phyloP scores from a whole-genome alignment of 2,797 vertebrate genomes.

The Myotis pilosus region DNA sequence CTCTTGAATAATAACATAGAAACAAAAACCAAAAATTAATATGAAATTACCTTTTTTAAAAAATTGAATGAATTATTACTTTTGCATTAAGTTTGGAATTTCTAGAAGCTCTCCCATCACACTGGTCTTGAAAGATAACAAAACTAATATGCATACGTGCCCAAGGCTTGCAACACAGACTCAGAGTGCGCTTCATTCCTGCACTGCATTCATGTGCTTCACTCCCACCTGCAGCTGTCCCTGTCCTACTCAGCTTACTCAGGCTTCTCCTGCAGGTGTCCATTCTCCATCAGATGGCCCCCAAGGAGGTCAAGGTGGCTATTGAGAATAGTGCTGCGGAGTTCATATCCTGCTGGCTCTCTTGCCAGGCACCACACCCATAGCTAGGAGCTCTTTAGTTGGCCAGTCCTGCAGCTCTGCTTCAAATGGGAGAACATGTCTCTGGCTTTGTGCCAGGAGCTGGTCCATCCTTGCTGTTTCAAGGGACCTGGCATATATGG shows the following conservation, averaged over 20 bases:
- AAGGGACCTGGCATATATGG: too few species aligned
- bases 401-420: not conserved
- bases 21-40: not conserved
- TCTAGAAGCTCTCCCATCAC: not conserved
- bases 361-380: rapidly evolving
- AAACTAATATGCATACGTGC: rapidly evolving
- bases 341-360: rapidly evolving
- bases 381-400: too few species aligned
- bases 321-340: not conserved
- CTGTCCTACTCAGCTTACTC: not conserved
- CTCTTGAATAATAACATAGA: slow-evolving; percentile 51
- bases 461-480: too few species aligned
- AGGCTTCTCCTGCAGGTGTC: rapidly evolving
- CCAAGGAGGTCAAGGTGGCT: not conserved
- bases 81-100: not conserved
- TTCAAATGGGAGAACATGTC: not conserved
- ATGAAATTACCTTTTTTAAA: not conserved
- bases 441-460: too few species aligned
- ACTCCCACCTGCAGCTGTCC: not conserved
- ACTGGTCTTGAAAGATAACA: not conserved
- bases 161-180: not conserved
- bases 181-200: not conserved
- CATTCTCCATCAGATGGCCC: rapidly evolving
- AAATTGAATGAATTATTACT: not conserved
- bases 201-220: not conserved